phyloP scores from a whole-genome alignment of 1,140 invertebrate genomes.

The Polypedilum pembai region DNA sequence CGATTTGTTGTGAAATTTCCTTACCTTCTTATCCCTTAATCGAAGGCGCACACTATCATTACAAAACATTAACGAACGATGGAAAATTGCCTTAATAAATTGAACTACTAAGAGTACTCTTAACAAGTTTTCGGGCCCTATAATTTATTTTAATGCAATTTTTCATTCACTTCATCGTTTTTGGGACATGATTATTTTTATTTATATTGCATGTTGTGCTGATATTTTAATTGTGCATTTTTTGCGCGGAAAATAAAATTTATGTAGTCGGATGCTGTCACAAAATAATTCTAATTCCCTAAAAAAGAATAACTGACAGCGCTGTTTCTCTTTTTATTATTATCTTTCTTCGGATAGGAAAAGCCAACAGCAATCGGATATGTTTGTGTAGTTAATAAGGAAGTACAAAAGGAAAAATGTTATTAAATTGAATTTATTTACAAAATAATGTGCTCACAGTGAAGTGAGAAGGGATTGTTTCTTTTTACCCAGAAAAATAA shows the following conservation, averaged over 20 bases:
- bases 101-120: not conserved
- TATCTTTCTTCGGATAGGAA: not conserved
- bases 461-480: not conserved
- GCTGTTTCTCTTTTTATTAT: not conserved
- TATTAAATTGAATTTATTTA: conserved; percentile 28
- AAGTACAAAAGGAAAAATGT: conserved; percentile 25
- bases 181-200: not conserved
- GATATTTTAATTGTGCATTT: conserved; percentile 16
- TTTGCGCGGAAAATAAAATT: not conserved
- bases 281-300: not conserved
- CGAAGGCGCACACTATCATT: not conserved
- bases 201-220: not conserved
- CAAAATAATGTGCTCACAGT: not conserved
- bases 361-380: not conserved
- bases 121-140: conserved; percentile 7
- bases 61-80: not conserved
- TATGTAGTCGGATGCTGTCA: not conserved
- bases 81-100: not conserved
- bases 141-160: conserved; percentile 22
- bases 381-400: conserved; percentile 23
- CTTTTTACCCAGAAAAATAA: not conserved
- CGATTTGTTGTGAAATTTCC: conserved; percentile 13
- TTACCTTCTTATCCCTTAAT: not conserved
- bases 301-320: not conserved
- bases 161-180: not conserved